These are phyloP conservation scores for Melinopterus prodromus DNA, from an alignment of 2,888 invertebrate species.

Conservation along the genomic window DNA sequence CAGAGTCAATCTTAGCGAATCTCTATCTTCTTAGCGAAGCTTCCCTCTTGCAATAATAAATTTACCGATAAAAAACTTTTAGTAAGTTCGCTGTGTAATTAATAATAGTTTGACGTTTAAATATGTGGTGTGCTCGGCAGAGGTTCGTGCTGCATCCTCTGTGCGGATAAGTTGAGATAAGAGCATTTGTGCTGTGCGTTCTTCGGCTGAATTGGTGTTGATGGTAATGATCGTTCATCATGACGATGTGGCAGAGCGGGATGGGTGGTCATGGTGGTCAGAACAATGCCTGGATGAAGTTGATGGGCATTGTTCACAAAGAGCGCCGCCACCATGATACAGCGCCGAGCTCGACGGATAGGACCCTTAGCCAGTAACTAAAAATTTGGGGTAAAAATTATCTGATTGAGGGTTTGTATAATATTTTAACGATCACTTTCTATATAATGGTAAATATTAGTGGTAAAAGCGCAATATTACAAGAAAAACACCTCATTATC, in stretches of 20 bases:
- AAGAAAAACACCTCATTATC: too few species aligned
- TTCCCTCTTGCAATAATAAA: too few species aligned
- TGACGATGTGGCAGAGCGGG: slow-evolving; percentile 82
- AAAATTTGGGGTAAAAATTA: too few species aligned
- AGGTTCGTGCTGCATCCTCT: not conserved
- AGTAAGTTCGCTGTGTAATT: not conserved
- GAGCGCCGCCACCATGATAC: slow-evolving; percentile 75
- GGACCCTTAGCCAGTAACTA: slow-evolving; percentile 76
- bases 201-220: slow-evolving; percentile 41
- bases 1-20: not conserved
- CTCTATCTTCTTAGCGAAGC: not conserved
- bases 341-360: slow-evolving; percentile 67
- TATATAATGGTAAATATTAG: too few species aligned
- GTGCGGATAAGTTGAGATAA: not conserved
- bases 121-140: slow-evolving; percentile 10
- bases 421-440: too few species aligned
- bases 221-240: slow-evolving; percentile 59
- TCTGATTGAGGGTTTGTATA: too few species aligned
- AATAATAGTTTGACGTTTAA: not conserved
- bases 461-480: too few species aligned
- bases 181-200: slow-evolving; percentile 36
- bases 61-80: not conserved
- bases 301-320: slow-evolving; percentile 84
- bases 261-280: slow-evolving; percentile 78
- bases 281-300: slow-evolving; percentile 84